Evolutionary conservation across 2,797 vertebrate genomes (phyloP), one percentile per base, ranked within the genome.

Genomic region (Hipposideros larvatus): DNA sequence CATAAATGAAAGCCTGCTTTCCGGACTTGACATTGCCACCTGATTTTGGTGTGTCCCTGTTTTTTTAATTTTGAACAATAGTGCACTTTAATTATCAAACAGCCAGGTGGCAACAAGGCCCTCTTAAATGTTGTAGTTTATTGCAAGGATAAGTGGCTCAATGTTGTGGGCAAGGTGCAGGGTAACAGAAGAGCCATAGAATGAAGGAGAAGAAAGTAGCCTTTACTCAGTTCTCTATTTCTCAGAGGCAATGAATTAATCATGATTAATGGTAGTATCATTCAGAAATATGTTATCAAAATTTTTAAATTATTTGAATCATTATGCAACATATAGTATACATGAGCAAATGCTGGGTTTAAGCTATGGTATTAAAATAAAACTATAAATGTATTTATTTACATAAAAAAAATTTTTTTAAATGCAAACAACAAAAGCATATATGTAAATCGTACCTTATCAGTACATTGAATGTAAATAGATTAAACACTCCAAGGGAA

Each of bases 301-400:
- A 80, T 28, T 24, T 75, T 86, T 96, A 90, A 96, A 61, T 95
- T 92, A 97, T 96, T 95, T 75, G 15, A 82, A 53, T 75, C 7
- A 28, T 73, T 92, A 78, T 95, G 21, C 94, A 85, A 70, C 26
- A 55, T n/a, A n/a, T 46, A 53, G 53, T 87, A 74, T 82, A 13
- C 92, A 92, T 88, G 37, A 78, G 74, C 53, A 90, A 86, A 85
- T 86, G 9, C 0, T 88, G 63, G 11, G 2, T 85, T 48, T 93
- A 92, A 97, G 51, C 43, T 13, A 63, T 57, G 41, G 7, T 83
- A 34, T 94, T 91, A 87, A 94, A 96, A 95, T 96, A 96, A 97
- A 96, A 73, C 18, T 91, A 61, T 84, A 90, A 97, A 68, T 94
- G 61, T 92, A 74, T 93, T 93, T 98, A 96, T 95, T 95, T 78